A percentile compares a stretch with the other conserved stretches of the same genome.
These are phyloP conservation scores for Halcyon chelicuti DNA, from an alignment of 2,797 vertebrate genomes.

Conservation along the genomic window DNA sequence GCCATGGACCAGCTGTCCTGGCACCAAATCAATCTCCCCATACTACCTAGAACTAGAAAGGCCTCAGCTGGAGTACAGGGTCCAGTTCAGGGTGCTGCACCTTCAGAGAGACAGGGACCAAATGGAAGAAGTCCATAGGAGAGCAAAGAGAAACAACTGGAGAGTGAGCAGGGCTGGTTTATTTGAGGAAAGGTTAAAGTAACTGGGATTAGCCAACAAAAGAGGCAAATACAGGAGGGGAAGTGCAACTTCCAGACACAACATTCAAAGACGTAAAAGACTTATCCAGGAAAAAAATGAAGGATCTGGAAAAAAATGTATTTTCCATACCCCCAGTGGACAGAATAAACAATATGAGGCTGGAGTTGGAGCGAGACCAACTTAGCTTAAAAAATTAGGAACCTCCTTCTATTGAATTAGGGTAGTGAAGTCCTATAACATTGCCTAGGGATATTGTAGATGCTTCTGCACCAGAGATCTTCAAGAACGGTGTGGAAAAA, in stretches of 20 bases:
- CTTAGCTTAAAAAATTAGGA: background rate
- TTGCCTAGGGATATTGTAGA: background rate
- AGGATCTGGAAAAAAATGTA: background rate
- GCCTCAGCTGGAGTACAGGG: background rate
- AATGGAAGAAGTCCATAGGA: background rate
- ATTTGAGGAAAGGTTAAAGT: background rate
- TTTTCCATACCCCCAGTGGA: background rate
- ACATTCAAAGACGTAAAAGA: background rate
- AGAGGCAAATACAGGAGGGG: fast-evolving
- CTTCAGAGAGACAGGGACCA: background rate
- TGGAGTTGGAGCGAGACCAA: background rate
- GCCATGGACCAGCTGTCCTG: background rate
- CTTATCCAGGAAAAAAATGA: background rate
- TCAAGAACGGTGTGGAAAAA: background rate
- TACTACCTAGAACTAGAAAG: background rate
- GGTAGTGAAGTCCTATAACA: background rate
- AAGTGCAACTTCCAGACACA: background rate
- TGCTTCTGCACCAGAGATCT: background rate
- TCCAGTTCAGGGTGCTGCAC: background rate
- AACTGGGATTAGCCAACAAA: background rate
- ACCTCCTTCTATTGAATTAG: background rate
- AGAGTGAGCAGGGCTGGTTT: background rate
- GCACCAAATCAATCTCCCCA: background rate
- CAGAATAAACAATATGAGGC: background rate
- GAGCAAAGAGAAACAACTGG: background rate